A percentile compares a stretch with the other conserved stretches of the same genome.
phyloP scores from a whole-genome alignment of 1,140 invertebrate species.

The Zelostemma sp. region DNA sequence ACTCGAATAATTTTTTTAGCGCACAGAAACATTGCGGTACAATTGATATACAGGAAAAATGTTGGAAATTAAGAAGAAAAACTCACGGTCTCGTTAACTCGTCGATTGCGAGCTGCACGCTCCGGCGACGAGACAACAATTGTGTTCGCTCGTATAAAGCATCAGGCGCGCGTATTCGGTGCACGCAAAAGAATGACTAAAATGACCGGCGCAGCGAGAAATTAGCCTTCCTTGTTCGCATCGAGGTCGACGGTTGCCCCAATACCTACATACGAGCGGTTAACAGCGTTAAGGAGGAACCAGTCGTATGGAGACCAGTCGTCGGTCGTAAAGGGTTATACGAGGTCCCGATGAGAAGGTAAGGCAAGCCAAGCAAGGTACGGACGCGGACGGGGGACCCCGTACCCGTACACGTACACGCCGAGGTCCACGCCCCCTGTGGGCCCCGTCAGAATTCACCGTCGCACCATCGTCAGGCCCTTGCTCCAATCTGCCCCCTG shows the following conservation, averaged over 20 bases:
- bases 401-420: conserved; percentile 4
- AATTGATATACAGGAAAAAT: background rate
- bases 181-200: conserved; percentile 47
- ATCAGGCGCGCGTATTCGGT: conserved; percentile 31
- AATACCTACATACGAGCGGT: conserved; percentile 28
- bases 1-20: background rate
- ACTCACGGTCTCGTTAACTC: conserved; percentile 37
- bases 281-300: conserved; percentile 9
- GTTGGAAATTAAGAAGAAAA: conserved; percentile 7
- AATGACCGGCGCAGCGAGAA: conserved; percentile 38
- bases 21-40: background rate
- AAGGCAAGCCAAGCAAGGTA: too few species aligned
- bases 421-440: conserved; percentile 30
- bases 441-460: conserved; percentile 20
- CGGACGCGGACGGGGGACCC: background rate
- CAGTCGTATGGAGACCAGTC: conserved; percentile 24
- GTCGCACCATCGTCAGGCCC: conserved; percentile 13
- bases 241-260: conserved; percentile 32
- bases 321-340: conserved; percentile 33
- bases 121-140: conserved; percentile 18
- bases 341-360: conserved; percentile 28
- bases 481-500: background rate
- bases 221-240: conserved; percentile 41
- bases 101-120: conserved; percentile 30
- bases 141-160: conserved; percentile 30